These are phyloP conservation scores for Neoarius graeffei DNA, from an alignment of 2,113 vertebrate genomes.

Conservation along the genomic window DNA sequence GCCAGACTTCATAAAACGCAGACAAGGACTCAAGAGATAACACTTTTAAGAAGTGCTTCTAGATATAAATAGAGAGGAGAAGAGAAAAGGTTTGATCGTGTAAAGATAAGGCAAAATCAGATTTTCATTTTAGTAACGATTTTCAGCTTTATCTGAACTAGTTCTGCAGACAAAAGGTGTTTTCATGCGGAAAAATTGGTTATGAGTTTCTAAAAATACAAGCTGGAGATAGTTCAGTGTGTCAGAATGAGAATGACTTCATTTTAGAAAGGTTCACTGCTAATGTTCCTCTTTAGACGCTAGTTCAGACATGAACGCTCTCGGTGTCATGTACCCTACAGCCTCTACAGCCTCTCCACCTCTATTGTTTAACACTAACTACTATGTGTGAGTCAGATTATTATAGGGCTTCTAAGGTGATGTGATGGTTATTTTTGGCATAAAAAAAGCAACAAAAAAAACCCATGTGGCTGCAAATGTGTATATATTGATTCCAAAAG, in stretches of 20 bases:
- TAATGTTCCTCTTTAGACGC: slow-evolving; percentile 59
- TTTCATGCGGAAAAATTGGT: neutral
- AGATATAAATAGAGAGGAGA: neutral
- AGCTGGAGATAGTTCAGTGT: neutral
- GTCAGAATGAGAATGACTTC: slow-evolving; percentile 66
- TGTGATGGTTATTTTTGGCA: neutral
- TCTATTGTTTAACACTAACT: neutral
- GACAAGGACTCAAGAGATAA: slow-evolving; percentile 49
- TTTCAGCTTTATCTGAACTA: neutral
- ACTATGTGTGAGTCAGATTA: neutral
- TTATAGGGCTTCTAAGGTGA: neutral
- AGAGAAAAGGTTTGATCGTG: neutral
- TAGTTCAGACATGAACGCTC: slow-evolving; percentile 68
- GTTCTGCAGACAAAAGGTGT: neutral
- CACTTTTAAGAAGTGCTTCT: neutral
- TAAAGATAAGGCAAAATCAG: no score
- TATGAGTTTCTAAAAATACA: neutral
- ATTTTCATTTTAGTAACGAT: neutral
- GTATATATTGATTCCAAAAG: neutral
- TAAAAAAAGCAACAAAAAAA: neutral
- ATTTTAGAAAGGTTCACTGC: slow-evolving; percentile 67
- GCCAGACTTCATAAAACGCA: slow-evolving; percentile 72
- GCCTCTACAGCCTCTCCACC: no score
- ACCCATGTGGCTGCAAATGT: neutral
- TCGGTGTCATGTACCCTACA: neutral